Conservation (phyloP, 1,140 invertebrate genomes). For the Drosophila chauvacae region DNA sequence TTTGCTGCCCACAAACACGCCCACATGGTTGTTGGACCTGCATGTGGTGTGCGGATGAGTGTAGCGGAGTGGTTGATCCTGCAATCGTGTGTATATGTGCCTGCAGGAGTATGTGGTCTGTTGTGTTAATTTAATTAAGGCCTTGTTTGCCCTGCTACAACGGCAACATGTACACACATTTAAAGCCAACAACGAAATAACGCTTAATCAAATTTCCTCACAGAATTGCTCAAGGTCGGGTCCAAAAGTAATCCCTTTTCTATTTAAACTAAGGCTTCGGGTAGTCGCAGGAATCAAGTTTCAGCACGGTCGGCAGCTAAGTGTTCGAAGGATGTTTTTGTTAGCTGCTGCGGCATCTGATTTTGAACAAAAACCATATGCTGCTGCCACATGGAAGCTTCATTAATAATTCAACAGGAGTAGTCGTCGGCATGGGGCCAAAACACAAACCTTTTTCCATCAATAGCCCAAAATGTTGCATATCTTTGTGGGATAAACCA, state of each 20-base stretch:
- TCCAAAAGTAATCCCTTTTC: conserved; percentile 6
- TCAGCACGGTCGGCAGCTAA: conserved; percentile 46
- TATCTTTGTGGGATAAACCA: conserved; percentile 26
- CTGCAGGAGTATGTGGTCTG: conserved; percentile 55
- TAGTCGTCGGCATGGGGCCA: conserved; percentile 37
- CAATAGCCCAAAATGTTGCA: conserved; percentile 62
- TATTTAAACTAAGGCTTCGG: conserved; percentile 11
- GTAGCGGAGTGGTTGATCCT: conserved; percentile 24
- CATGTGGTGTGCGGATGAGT: conserved; percentile 11
- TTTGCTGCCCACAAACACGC: conserved; percentile 57
- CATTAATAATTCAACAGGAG: conserved; percentile 80
- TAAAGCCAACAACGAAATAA: conserved; percentile 29
- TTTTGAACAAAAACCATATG: conserved; percentile 59
- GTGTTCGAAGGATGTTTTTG: conserved; percentile 34
- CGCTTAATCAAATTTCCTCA: conserved; percentile 20
- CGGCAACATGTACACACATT: conserved; percentile 26
- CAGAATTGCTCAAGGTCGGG: conserved; percentile 26
- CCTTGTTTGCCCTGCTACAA: conserved; percentile 36
- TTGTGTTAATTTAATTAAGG: conserved; percentile 80
- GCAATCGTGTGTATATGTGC: conserved; percentile 24
- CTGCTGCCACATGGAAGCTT: conserved; percentile 47
- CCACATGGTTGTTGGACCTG: conserved; percentile 32
- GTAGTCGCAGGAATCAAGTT: conserved; percentile 48
- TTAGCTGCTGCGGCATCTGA: conserved; percentile 34
- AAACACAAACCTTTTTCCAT: conserved; percentile 63